phyloP scores from a whole-genome alignment of 1,140 invertebrate genomes.

The Hypothenemus hampei region DNA sequence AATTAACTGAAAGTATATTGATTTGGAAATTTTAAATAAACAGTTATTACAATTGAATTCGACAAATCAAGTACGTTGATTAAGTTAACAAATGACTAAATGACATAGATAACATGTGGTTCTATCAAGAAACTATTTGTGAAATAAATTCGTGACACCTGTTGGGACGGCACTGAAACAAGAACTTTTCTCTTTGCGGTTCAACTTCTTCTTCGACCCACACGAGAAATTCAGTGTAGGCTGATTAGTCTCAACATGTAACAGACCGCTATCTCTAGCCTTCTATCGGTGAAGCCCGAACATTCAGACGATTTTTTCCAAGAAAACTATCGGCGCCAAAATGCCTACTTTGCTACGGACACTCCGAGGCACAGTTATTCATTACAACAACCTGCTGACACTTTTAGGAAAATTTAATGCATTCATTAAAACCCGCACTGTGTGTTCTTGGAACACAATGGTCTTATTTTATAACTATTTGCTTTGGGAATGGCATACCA shows the following conservation, averaged over 20 bases:
- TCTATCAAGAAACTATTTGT: constrained; percentile 17
- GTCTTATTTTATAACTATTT: constrained; percentile 20
- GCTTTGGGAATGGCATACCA: constrained; percentile 2
- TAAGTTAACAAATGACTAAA: too few relatives aligned
- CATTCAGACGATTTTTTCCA: constrained; percentile 15
- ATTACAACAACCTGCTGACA: constrained; percentile 25
- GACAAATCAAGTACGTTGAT: too few relatives aligned
- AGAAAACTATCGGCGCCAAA: constrained; percentile 24
- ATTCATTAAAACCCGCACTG: constrained; percentile 21
- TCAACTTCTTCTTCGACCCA: constrained; percentile 25
- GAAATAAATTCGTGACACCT: constrained; percentile 13
- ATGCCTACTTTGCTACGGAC: constrained; percentile 17
- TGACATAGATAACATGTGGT: too few relatives aligned
- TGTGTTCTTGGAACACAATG: constrained; percentile 23
- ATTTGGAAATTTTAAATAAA: too few relatives aligned
- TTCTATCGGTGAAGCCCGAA: constrained; percentile 24
- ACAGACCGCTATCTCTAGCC: constrained; percentile 23
- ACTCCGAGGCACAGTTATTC: constrained; percentile 17
- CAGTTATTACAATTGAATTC: too few relatives aligned
- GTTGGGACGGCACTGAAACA: constrained; percentile 19
- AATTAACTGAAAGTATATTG: too few relatives aligned
- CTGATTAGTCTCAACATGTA: constrained; percentile 28
- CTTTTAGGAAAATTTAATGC: constrained; percentile 24
- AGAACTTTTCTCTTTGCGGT: constrained; percentile 7
- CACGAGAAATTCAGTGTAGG: constrained; percentile 29